Conservation (phyloP, 2,113 vertebrate genomes). For the Aegithalos caudatus region DNA sequence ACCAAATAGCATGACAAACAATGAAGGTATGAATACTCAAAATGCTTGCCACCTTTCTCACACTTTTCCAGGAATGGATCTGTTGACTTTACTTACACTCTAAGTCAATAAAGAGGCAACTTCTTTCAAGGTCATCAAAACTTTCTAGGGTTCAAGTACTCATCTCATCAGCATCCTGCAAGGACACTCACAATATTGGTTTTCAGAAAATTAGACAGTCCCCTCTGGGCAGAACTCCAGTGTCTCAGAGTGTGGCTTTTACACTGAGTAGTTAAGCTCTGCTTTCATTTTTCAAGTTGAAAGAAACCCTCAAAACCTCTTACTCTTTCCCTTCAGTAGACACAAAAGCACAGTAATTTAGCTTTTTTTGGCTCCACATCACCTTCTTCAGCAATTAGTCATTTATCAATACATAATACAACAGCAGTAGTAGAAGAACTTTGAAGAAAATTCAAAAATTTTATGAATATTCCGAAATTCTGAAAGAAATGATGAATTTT, state of each 20-base stretch:
- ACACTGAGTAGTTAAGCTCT: not conserved
- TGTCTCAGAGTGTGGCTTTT: not conserved
- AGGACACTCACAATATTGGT: not conserved
- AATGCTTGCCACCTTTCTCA: not conserved
- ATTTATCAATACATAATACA: not conserved
- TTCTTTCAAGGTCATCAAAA: constrained; percentile 73
- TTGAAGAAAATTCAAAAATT: not conserved
- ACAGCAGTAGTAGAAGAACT: not conserved
- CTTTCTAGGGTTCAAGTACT: constrained; percentile 75
- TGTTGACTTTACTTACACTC: constrained; percentile 40
- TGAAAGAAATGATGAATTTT: not conserved
- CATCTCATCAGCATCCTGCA: constrained; percentile 73
- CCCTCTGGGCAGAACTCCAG: not conserved
- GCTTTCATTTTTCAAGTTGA: not conserved
- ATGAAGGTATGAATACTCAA: not conserved
- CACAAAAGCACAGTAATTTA: not conserved
- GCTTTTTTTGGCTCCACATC: not conserved
- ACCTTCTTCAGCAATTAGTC: not conserved
- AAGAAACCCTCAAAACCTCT: not conserved
- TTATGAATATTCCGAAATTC: not conserved
- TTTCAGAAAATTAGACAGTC: not conserved
- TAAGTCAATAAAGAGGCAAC: constrained; percentile 70
- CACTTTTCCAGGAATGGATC: not conserved
- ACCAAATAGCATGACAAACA: not conserved
- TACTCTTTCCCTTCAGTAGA: not conserved